Conservation (phyloP, 2,797 vertebrate genomes). For the Artibeus jamaicensis region DNA sequence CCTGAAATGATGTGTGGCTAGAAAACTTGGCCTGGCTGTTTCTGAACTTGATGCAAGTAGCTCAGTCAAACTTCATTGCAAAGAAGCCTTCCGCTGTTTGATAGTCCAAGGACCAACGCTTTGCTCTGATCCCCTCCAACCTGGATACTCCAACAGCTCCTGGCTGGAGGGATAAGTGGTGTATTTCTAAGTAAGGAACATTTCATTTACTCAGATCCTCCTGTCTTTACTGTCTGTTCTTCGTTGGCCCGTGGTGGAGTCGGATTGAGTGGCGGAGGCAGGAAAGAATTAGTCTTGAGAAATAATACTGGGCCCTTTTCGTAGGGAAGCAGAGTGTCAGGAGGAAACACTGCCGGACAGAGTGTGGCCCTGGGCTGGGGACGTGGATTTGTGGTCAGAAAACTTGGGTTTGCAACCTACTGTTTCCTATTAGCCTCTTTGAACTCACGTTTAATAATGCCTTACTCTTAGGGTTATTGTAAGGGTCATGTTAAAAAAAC, state of each 20-base stretch:
- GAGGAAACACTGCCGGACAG: background rate
- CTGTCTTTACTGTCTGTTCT: background rate
- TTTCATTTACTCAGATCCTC: background rate
- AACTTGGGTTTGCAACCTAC: background rate
- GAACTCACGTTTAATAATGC: background rate
- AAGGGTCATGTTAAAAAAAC: background rate
- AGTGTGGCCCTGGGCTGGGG: background rate
- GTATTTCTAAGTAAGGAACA: background rate
- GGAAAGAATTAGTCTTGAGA: background rate
- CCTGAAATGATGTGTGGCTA: background rate
- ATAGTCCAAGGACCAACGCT: background rate
- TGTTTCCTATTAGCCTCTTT: background rate
- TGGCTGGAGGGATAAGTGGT: background rate
- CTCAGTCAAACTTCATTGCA: conserved; percentile 22
- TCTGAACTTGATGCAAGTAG: conserved; percentile 9
- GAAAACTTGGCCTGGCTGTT: conserved; percentile 17
- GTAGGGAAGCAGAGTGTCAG: background rate
- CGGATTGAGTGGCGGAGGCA: background rate
- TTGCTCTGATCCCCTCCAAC: background rate
- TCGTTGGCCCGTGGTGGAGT: too few relatives aligned
- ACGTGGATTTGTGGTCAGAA: background rate
- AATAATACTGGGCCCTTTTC: background rate
- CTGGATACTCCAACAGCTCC: background rate
- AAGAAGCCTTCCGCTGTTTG: background rate
- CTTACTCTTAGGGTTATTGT: background rate